These are phyloP conservation scores for Enteromius treurensis DNA, from an alignment of 2,797 vertebrate species.

Conservation along the genomic window DNA sequence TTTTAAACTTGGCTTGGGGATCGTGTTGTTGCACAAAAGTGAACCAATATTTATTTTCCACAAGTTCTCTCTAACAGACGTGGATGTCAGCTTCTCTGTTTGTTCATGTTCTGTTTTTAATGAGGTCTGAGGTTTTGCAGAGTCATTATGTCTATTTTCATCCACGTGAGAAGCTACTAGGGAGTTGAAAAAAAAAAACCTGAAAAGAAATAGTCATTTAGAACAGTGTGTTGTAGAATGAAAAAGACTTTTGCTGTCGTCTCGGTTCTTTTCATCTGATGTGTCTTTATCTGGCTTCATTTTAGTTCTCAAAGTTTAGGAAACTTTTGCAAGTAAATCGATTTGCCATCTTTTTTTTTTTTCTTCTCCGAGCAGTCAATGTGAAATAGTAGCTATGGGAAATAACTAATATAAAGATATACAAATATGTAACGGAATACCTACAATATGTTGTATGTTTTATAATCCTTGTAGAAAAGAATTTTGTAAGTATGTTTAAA, in stretches of 20 bases:
- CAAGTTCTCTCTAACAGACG: not conserved
- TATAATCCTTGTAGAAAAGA: constrained; percentile 94
- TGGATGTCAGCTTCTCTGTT: constrained; percentile 1
- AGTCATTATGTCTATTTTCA: constrained; percentile 28
- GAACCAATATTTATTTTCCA: constrained; percentile 36
- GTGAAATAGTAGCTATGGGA: constrained; percentile 60
- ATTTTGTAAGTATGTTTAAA: constrained; percentile 99
- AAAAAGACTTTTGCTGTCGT: constrained; percentile 16
- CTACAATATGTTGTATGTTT: constrained; percentile 90
- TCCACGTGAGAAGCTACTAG: constrained; percentile 15
- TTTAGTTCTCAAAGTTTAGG: constrained; percentile 25
- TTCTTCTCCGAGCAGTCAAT: constrained; percentile 55
- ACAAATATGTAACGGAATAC: constrained; percentile 72
- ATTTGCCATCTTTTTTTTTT: constrained; percentile 39
- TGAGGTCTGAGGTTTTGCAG: constrained; percentile 22
- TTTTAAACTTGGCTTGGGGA: not conserved
- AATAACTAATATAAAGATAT: constrained; percentile 65
- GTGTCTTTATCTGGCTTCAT: constrained; percentile 29
- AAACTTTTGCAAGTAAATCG: constrained; percentile 42
- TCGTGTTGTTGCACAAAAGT: constrained; percentile 18
- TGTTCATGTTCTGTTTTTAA: constrained; percentile 27
- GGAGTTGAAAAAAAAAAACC: constrained; percentile 5
- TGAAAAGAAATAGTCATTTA: constrained; percentile 13
- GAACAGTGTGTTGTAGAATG: not conserved
- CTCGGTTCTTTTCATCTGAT: constrained; percentile 27